These are phyloP conservation scores for Protosalanx chinensis DNA, from an alignment of 2,797 vertebrate genomes.

Conservation along the genomic window DNA sequence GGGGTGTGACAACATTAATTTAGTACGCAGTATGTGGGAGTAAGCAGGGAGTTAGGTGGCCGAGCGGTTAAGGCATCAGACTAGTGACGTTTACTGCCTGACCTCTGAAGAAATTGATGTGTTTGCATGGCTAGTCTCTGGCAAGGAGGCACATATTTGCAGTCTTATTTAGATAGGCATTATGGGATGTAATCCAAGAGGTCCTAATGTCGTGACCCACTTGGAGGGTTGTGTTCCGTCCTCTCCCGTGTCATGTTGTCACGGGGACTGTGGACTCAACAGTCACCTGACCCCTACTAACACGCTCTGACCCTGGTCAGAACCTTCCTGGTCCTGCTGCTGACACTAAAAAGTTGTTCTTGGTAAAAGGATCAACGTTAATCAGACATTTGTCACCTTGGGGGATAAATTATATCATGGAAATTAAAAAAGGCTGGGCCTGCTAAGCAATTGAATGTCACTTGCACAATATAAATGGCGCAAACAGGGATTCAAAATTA, in stretches of 20 bases:
- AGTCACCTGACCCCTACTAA: not conserved
- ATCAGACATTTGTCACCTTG: not conserved
- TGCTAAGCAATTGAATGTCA: not conserved
- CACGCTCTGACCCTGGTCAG: not conserved
- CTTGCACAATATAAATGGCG: not conserved
- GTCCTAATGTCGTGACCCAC: not conserved
- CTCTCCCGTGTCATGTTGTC: too few relatives aligned
- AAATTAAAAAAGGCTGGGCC: not conserved
- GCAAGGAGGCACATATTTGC: not conserved
- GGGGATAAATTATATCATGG: not conserved
- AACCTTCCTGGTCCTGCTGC: not conserved
- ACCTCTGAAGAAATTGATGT: not conserved
- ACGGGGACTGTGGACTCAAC: not conserved
- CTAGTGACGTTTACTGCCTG: not conserved
- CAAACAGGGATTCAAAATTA: too few relatives aligned
- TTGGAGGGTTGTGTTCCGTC: not conserved
- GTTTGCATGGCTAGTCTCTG: not conserved
- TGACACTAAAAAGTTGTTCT: conserved; percentile 15
- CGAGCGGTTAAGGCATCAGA: too few relatives aligned
- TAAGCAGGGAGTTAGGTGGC: too few relatives aligned
- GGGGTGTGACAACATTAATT: too few relatives aligned
- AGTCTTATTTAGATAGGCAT: not conserved
- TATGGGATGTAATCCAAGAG: conserved; percentile 2
- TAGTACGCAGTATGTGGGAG: too few relatives aligned
- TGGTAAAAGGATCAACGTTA: conserved; percentile 11